Evolutionary conservation across 2,888 invertebrate species (phyloP).

Genomic region (Nemapogon koenigi): DNA sequence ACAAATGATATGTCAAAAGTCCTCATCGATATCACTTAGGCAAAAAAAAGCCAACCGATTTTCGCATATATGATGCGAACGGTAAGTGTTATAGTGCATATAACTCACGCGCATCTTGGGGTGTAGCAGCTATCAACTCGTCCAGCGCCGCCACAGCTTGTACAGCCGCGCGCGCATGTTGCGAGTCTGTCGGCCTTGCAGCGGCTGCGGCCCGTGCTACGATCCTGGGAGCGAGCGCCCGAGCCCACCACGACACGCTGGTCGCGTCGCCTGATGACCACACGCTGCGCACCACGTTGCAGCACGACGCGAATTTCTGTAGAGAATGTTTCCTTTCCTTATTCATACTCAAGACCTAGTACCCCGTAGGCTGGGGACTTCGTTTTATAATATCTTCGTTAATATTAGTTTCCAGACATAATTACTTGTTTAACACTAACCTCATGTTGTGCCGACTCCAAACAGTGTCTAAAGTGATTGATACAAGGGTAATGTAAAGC

Average conservation of each 20-base stretch:
- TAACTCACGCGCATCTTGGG: conserved; percentile 36
- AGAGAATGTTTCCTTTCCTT: no score
- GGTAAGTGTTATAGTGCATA: no score
- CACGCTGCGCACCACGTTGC: conserved; percentile 38
- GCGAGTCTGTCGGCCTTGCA: conserved; percentile 14
- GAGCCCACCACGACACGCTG: conserved; percentile 40
- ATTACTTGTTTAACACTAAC: conserved; percentile 24
- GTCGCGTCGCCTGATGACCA: conserved; percentile 28
- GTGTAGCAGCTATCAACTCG: conserved; percentile 40
- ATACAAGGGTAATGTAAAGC: conserved; percentile 91
- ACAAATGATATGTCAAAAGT: no score
- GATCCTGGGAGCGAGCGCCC: conserved; percentile 27
- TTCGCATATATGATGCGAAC: no score
- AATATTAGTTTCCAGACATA: no score
- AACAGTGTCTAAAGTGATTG: conserved; percentile 87
- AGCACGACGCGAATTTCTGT: conserved; percentile 46
- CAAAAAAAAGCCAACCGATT: no score
- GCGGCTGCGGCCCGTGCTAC: conserved; percentile 32
- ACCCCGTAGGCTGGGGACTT: no score
- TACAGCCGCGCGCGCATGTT: conserved; percentile 20
- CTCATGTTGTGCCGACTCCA: conserved; percentile 55
- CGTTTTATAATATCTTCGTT: no score
- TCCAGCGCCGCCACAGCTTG: conserved; percentile 43
- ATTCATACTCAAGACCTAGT: no score
- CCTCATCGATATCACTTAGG: no score